Evolutionary conservation across 1,140 invertebrate genomes (phyloP), one percentile per base, ranked within the genome.

Genomic region (Papilio xuthus): DNA sequence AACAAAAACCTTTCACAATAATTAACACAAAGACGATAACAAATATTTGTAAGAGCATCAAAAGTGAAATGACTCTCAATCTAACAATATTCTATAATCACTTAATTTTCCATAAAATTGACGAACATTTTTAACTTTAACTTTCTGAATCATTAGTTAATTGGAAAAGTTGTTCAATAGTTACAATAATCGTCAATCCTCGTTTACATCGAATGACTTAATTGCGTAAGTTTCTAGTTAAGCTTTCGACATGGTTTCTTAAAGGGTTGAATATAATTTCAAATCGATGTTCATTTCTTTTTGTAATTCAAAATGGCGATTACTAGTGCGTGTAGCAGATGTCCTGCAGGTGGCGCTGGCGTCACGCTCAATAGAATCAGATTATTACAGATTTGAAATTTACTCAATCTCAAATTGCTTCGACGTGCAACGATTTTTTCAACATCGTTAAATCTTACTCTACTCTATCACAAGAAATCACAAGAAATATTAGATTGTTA

Each of bases 241-340:
- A 23, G 42, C 42, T 73, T 75, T 56, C 73, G 73, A 12, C 7
- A 56, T n/a, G 73, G 44, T 75, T 56, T 73, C 71, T 75, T 75
- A 56, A 56, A 56, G 26, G 60, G 60, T 32, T 32, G 73, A 20
- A 26, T 28, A 20, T 0, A 12, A 56, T 75, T 75, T 75, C 4
- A 56, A 78, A 79, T 78, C 78, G 75, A 69, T 73, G 71, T 82
- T 80, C 77, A 50, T 78, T 73, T 72, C 42, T 70, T 56, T 56
- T 70, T 74, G 28, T 71, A 78, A 77, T 70, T 72, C 32, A 32
- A 63, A 60, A 70, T 56, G 50, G 71, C 78, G 82, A 83, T 84
- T 83, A 84, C 26, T 82, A 82, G 83, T 84, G 83, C 84, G 83
- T 86, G 85, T 71, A 80, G 81, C 88, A 90, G 88, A 89, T 90